These are phyloP conservation scores for Heliconius himera DNA, from an alignment of 1,140 invertebrate genomes.

Conservation along the genomic window DNA sequence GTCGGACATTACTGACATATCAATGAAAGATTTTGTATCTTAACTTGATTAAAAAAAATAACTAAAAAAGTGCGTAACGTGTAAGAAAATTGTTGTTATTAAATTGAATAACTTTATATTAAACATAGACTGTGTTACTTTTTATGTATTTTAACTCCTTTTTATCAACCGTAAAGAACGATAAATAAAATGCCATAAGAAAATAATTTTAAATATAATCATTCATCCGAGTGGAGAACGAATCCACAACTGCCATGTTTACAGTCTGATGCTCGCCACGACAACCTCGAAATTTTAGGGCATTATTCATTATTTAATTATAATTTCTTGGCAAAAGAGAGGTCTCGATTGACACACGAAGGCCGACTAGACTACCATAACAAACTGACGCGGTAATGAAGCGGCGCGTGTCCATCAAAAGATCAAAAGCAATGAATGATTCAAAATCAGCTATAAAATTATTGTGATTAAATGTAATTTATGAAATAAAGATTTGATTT, in stretches of 20 bases:
- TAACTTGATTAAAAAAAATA: neutral
- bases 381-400: slow-evolving; percentile 27
- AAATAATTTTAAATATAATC: too few relatives aligned
- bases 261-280: too few relatives aligned
- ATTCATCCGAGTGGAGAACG: too few relatives aligned
- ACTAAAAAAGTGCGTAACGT: neutral
- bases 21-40: slow-evolving; percentile 14
- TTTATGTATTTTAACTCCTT: too few relatives aligned
- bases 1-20: slow-evolving; percentile 17
- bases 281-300: neutral
- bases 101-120: too few relatives aligned
- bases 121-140: too few relatives aligned
- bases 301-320: slow-evolving; percentile 11
- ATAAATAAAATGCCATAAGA: too few relatives aligned
- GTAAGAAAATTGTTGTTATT: too few relatives aligned
- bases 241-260: neutral
- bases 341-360: slow-evolving; percentile 35
- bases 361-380: slow-evolving; percentile 35
- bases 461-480: slow-evolving; percentile 15
- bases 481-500: neutral
- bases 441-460: slow-evolving; percentile 25
- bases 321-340: slow-evolving; percentile 35
- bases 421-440: slow-evolving; percentile 31
- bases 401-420: slow-evolving; percentile 13
- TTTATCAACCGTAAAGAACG: too few relatives aligned